Evolutionary conservation across 2,113 vertebrate genomes (phyloP).

Genomic region (Uria aalge): DNA sequence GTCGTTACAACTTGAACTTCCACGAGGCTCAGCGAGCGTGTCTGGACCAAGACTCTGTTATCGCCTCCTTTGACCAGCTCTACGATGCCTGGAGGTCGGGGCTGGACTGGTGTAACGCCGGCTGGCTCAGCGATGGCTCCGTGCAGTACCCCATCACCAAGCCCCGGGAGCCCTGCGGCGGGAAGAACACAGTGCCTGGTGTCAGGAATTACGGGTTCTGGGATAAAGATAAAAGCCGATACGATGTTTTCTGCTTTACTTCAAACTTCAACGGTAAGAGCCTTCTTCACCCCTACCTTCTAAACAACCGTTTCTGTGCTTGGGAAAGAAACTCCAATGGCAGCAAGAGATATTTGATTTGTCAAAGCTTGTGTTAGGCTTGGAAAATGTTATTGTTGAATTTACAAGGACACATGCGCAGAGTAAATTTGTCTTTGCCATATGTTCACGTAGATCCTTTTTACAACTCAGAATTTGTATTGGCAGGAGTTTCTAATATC

Average conservation of each 20-base stretch:
- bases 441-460: accelerated
- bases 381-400: neutral
- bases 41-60: conserved; percentile 79
- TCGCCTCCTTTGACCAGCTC: conserved; percentile 89
- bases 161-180: conserved; percentile 89
- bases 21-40: conserved; percentile 81
- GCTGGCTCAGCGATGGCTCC: conserved; percentile 91
- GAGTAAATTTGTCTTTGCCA: neutral
- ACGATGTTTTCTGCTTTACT: conserved; percentile 92
- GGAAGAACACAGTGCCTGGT: conserved; percentile 79
- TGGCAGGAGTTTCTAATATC: neutral
- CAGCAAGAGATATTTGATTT: neutral
- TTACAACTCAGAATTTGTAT: neutral
- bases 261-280: conserved; percentile 82
- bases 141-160: conserved; percentile 94
- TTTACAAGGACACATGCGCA: accelerated
- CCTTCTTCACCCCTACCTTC: neutral
- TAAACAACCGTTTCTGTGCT: accelerated
- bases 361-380: neutral
- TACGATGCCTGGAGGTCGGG: conserved; percentile 84
- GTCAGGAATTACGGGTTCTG: conserved; percentile 89
- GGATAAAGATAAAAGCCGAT: conserved; percentile 82
- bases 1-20: conserved; percentile 92
- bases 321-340: neutral
- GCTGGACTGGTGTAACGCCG: conserved; percentile 96